Evolutionary conservation across 1,140 invertebrate genomes (phyloP).

Genomic region (Zaprionus nigranus): DNA sequence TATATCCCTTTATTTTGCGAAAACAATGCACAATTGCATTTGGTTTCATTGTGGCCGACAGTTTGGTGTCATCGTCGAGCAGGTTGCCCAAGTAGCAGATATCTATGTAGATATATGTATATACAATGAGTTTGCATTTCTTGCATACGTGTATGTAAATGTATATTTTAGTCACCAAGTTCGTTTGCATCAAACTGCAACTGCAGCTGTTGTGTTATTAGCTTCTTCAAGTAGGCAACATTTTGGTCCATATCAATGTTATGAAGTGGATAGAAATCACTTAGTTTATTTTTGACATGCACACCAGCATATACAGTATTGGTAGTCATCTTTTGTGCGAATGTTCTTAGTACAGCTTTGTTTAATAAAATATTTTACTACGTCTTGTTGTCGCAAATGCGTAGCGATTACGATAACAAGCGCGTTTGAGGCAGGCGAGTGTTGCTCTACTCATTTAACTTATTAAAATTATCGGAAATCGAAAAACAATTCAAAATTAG

Average conservation of each 20-base stretch:
- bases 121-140: constrained; percentile 62
- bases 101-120: constrained; percentile 51
- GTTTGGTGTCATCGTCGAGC: constrained; percentile 60
- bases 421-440: constrained; percentile 15
- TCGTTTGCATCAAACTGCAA: constrained; percentile 69
- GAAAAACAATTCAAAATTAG: constrained; percentile 19
- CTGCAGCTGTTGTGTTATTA: constrained; percentile 66
- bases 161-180: constrained; percentile 62
- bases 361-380: constrained; percentile 23
- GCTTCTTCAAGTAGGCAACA: constrained; percentile 68
- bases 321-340: constrained; percentile 18
- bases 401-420: constrained; percentile 30
- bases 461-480: background rate
- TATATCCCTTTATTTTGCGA: constrained; percentile 65
- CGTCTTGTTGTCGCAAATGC: constrained; percentile 18
- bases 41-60: constrained; percentile 50
- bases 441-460: constrained; percentile 20
- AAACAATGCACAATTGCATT: constrained; percentile 77
- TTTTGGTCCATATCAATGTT: constrained; percentile 71
- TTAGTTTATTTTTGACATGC: constrained; percentile 71
- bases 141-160: background rate
- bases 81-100: constrained; percentile 68
- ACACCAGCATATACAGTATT: constrained; percentile 71
- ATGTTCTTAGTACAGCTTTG: constrained; percentile 32
- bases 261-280: constrained; percentile 69